These are phyloP conservation scores for Mimas tiliae DNA, from an alignment of 2,888 invertebrate species.

Conservation along the genomic window DNA sequence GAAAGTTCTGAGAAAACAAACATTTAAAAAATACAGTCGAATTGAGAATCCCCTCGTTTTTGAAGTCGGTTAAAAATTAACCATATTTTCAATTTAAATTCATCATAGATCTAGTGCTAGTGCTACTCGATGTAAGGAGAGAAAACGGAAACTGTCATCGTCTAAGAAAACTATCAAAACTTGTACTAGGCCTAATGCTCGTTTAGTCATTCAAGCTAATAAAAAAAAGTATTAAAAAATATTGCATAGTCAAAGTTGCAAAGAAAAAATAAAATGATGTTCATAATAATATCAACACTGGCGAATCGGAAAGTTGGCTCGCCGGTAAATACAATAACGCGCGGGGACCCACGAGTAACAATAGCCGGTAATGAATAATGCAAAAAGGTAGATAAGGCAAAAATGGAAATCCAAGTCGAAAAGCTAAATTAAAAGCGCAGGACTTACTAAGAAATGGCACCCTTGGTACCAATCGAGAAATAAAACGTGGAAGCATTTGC, in stretches of 20 bases:
- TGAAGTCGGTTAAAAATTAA: too few species aligned
- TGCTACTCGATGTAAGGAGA: too few species aligned
- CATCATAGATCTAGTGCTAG: too few species aligned
- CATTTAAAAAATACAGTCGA: too few species aligned
- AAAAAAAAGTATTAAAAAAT: too few species aligned
- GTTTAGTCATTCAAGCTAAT: too few species aligned
- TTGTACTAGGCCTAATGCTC: too few species aligned
- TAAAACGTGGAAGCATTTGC: constrained; percentile 18
- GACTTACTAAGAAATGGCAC: constrained; percentile 6
- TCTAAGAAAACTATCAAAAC: too few species aligned
- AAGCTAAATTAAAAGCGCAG: constrained; percentile 24
- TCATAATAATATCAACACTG: background rate
- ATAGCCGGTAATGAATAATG: constrained; percentile 20
- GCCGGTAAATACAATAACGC: constrained; percentile 7
- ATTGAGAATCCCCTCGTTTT: too few species aligned
- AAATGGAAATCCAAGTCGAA: constrained; percentile 18
- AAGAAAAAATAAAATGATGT: background rate
- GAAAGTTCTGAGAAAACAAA: too few species aligned
- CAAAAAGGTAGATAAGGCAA: constrained; percentile 21
- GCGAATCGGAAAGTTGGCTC: background rate
- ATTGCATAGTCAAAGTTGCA: background rate
- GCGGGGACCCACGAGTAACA: constrained; percentile 3
- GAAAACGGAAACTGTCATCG: too few species aligned
- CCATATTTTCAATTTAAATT: too few species aligned
- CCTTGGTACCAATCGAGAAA: constrained; percentile 13